These are phyloP conservation scores for Chrysopilus asiliformis DNA, from an alignment of 2,888 invertebrate genomes.

Conservation along the genomic window DNA sequence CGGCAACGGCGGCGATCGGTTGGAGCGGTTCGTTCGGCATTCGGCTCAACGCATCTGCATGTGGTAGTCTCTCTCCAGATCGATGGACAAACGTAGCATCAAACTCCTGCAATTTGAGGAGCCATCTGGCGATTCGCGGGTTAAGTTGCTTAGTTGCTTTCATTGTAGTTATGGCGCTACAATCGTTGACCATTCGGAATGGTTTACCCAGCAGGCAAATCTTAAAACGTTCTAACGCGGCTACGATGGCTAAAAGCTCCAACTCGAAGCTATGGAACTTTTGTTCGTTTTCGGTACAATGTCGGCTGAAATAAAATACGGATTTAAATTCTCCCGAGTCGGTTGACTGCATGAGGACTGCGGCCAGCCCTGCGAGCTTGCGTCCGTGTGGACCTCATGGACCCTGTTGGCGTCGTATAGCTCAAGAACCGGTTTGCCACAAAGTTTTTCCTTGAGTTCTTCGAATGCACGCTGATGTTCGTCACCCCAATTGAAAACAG, in stretches of 20 bases:
- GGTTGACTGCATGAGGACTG: slow-evolving; percentile 22
- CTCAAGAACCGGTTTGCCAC: slow-evolving; percentile 19
- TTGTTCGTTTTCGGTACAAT: slow-evolving; percentile 22
- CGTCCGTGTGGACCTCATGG: no score
- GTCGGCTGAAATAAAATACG: slow-evolving; percentile 24
- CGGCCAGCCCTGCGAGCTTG: slow-evolving; percentile 23
- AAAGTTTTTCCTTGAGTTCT: slow-evolving; percentile 18
- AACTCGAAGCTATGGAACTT: slow-evolving; percentile 28
- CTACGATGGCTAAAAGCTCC: slow-evolving; percentile 27
- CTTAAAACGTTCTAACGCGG: slow-evolving; percentile 23
- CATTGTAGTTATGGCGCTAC: slow-evolving; percentile 22
- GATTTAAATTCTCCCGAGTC: slow-evolving; percentile 14
- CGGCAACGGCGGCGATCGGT: slow-evolving; percentile 5
- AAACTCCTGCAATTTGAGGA: slow-evolving; percentile 16
- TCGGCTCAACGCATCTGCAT: slow-evolving; percentile 24
- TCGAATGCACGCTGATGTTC: slow-evolving; percentile 20
- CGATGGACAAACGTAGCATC: slow-evolving; percentile 17
- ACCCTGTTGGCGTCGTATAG: slow-evolving; percentile 17
- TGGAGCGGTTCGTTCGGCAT: slow-evolving; percentile 13
- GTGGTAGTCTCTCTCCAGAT: slow-evolving; percentile 21
- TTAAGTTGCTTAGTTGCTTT: no score
- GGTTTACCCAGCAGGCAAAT: slow-evolving; percentile 23
- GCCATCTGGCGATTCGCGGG: slow-evolving; percentile 23
- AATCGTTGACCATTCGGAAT: slow-evolving; percentile 26
- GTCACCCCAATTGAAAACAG: slow-evolving; percentile 12